A percentile compares a stretch with the other conserved stretches of the same genome.
Conservation (phyloP, 2,888 invertebrate genomes). For the Hecatera dysodea region DNA sequence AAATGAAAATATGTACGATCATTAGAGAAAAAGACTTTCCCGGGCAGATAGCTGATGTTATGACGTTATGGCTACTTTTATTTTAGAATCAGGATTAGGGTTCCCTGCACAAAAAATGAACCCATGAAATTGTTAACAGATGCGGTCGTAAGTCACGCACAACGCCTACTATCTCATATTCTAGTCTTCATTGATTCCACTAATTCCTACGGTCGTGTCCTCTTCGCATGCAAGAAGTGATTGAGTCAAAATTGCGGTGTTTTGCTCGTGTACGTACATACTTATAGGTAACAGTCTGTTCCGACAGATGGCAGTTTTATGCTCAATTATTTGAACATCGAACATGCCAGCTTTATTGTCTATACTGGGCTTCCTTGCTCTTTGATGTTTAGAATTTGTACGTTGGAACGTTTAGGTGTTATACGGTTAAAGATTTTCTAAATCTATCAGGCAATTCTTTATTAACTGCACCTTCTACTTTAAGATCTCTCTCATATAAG, state of each 20-base stretch:
- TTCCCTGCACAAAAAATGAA: too few relatives aligned
- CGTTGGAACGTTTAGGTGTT: not conserved
- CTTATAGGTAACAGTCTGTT: conserved; percentile 22
- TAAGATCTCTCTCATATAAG: not conserved
- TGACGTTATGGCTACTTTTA: too few relatives aligned
- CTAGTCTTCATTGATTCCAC: too few relatives aligned
- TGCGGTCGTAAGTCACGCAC: too few relatives aligned
- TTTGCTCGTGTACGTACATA: conserved; percentile 6
- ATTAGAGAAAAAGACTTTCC: too few relatives aligned
- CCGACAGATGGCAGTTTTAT: conserved; percentile 42
- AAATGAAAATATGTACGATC: too few relatives aligned
- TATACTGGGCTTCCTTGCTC: conserved; percentile 28
- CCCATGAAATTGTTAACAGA: too few relatives aligned
- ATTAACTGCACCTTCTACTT: not conserved
- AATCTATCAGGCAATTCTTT: not conserved
- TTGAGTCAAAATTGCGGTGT: conserved; percentile 20
- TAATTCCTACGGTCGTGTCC: not conserved
- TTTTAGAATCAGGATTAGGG: too few relatives aligned
- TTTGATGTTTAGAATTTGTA: conserved; percentile 34
- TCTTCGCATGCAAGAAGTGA: conserved; percentile 2
- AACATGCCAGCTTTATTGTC: conserved; percentile 27
- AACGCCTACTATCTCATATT: too few relatives aligned
- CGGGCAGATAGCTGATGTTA: too few relatives aligned
- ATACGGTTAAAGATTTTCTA: not conserved
- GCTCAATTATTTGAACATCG: conserved; percentile 56